phyloP scores from a whole-genome alignment of 1,140 invertebrate genomes.

The Bombyx mori region ASM3026992v2 NC_085131.1:5820001-5820500 shows the following conservation, averaged over 20 bases:
- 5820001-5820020: slow-evolving; percentile 93
- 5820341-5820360: slow-evolving; percentile 82
- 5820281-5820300: slow-evolving; percentile 87
- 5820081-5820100: slow-evolving; percentile 97
- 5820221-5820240: slow-evolving; percentile 96
- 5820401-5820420: slow-evolving; percentile 92
- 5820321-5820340: slow-evolving; percentile 77
- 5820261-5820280: slow-evolving; percentile 96
- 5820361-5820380: slow-evolving; percentile 91
- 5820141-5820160: slow-evolving; percentile 85
- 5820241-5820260: slow-evolving; percentile 92
- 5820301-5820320: slow-evolving; percentile 80
- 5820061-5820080: slow-evolving; percentile 89
- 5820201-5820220: slow-evolving; percentile 90
- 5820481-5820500: slow-evolving; percentile 74
- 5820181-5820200: slow-evolving; percentile 89
- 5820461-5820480: slow-evolving; percentile 77
- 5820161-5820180: slow-evolving; percentile 82
- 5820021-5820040: slow-evolving; percentile 88
- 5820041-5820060: slow-evolving; percentile 83
- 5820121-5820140: slow-evolving; percentile 90
- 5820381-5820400: slow-evolving; percentile 96
- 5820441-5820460: slow-evolving; percentile 81
- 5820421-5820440: slow-evolving; percentile 75
- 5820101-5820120: slow-evolving; percentile 95